Base-by-base conservation (phyloP, 2,113 vertebrate genomes). In the Microcebus murinus region DNA sequence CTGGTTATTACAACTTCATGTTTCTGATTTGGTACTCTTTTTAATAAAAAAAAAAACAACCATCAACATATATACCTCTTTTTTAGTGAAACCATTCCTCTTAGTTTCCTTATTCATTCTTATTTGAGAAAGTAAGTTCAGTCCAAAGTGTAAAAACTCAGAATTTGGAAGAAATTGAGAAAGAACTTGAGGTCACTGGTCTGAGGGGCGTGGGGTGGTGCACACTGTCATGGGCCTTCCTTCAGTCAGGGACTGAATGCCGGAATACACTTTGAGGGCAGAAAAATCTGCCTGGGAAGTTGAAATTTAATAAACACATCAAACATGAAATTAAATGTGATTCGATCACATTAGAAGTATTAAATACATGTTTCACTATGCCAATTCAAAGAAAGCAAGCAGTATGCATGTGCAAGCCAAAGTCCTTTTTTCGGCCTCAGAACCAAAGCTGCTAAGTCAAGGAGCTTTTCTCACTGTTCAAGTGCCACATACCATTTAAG, bases 91-190 rank as follows among this genome's bases (percentile, higher is more conserved):
- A 5, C 4, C 52, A 77, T 95, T 95, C 6, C 52, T 84, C 34
- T 90, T 97, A 52, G 50, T 96, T 93, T 92, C 18, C n/a, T 14
- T 52, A 31, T 6, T 79, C 48, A 45, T 91, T 97, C 71, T 68
- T 74, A 96, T 94, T 61, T 20, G 42, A 96, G 93, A 97, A 98
- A 98, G 98, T 87, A 96, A 94, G 79, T 97, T 97, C 73, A 73
- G 96, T 96, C 83, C 96, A 95, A 77, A 77, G 20, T 57, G 55
- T 90, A 91, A 91, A 97, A 97, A 92, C 67, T 48, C 95, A 92
- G 57, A 98, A 98, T 98, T 98, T 95, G 91, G 97, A 98, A 98
- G 97, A 96, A 96, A 98, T 94, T 97, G 77, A 81, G 87, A 97
- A 95, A 92, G 95, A 97, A 97, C 96, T 85, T 94, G 96, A 65